Evolutionary conservation across 2,888 invertebrate species (phyloP).

Genomic region (Drosophila nigricruria): DNA sequence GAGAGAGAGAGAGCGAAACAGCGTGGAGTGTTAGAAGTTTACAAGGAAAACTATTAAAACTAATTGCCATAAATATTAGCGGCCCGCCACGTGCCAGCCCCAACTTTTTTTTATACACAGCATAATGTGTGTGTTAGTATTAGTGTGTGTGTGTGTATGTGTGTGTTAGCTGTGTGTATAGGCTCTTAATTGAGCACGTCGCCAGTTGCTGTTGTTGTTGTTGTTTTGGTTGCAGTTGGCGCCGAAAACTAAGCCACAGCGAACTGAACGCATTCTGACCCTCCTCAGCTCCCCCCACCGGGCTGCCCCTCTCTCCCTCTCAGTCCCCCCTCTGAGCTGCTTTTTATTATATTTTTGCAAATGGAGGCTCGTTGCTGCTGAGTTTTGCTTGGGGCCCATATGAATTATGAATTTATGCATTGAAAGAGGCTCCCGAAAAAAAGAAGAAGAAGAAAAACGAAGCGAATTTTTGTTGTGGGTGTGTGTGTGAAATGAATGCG

Average conservation of each 20-base stretch:
- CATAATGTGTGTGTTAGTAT: conserved; percentile 18
- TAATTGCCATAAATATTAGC: conserved; percentile 79
- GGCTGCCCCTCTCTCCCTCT: too few species aligned
- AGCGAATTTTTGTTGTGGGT: conserved; percentile 38
- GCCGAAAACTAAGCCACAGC: conserved; percentile 37
- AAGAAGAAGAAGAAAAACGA: conserved; percentile 26
- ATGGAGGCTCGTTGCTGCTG: conserved; percentile 40
- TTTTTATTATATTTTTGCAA: conserved; percentile 46
- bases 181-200: conserved; percentile 75
- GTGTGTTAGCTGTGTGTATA: conserved; percentile 13
- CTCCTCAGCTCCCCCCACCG: not conserved
- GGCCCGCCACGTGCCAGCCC: conserved; percentile 68
- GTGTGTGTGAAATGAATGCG: conserved; percentile 31
- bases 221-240: conserved; percentile 45
- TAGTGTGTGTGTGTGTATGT: conserved; percentile 12
- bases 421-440: conserved; percentile 60
- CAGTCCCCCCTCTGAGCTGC: conserved; percentile 4
- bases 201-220: conserved; percentile 34
- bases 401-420: conserved; percentile 81
- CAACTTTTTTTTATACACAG: conserved; percentile 41
- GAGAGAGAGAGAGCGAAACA: not conserved
- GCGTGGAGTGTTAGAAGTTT: conserved; percentile 40
- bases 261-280: not conserved
- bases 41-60: conserved; percentile 78
- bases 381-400: conserved; percentile 54